Percentiles rank a stretch among this genome's conserved stretches.
Conservation (phyloP, 2,888 invertebrate genomes). For the Archips crataeganus region DNA sequence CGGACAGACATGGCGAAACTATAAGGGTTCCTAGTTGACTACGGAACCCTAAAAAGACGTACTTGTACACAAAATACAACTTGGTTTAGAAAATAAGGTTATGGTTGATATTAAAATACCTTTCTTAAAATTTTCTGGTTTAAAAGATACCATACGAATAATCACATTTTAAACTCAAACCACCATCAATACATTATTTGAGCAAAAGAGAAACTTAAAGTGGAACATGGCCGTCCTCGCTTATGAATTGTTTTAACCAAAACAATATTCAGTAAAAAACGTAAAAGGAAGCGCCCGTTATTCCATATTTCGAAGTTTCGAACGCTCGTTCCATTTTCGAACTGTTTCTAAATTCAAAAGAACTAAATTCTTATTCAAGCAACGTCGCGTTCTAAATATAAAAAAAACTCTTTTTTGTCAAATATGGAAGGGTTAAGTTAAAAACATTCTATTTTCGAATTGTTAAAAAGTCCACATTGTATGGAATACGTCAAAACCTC, state of each 20-base stretch:
- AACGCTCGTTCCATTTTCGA: slow-evolving; percentile 72
- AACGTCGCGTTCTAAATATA: slow-evolving; percentile 83
- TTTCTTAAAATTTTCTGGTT: background rate
- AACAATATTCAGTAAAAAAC: slow-evolving; percentile 50
- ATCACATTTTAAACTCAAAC: slow-evolving; percentile 7
- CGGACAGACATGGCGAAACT: too few relatives aligned
- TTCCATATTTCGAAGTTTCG: slow-evolving; percentile 67
- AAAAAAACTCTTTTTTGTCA: slow-evolving; percentile 83
- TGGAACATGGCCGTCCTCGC: slow-evolving; percentile 36
- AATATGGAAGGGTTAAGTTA: slow-evolving; percentile 86
- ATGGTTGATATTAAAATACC: too few relatives aligned
- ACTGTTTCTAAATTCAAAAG: slow-evolving; percentile 81
- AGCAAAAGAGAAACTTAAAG: slow-evolving; percentile 44
- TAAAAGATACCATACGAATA: slow-evolving; percentile 14
- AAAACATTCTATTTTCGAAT: slow-evolving; percentile 86
- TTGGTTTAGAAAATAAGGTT: too few relatives aligned
- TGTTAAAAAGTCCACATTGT: slow-evolving; percentile 85
- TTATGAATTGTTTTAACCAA: slow-evolving; percentile 51
- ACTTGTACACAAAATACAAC: too few relatives aligned
- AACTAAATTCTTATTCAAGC: slow-evolving; percentile 78
- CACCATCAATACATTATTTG: slow-evolving; percentile 30
- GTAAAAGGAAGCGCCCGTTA: slow-evolving; percentile 62
- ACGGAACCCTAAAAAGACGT: too few relatives aligned
- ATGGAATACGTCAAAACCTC: slow-evolving; percentile 85
- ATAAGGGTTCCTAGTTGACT: too few relatives aligned